These are phyloP conservation scores for Avahi laniger DNA, from an alignment of 2,797 vertebrate genomes.

Conservation along the genomic window DNA sequence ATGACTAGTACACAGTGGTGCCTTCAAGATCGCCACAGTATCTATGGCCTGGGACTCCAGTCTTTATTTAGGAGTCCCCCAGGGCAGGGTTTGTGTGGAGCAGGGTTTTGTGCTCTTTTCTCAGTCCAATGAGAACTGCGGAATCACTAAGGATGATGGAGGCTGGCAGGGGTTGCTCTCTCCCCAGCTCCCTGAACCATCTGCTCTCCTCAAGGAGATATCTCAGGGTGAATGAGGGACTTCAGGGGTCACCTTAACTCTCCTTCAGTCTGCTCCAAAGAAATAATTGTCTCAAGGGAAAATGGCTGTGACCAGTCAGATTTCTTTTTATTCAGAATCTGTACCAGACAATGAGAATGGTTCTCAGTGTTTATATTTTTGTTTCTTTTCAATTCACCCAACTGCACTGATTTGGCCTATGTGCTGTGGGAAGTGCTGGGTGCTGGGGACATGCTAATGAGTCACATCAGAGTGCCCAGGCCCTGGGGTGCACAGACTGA, in stretches of 20 bases:
- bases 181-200: constrained; percentile 69
- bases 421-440: neutral
- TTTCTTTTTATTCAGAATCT: constrained; percentile 57
- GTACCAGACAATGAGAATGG: neutral
- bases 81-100: neutral
- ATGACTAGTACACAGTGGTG: neutral
- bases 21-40: neutral
- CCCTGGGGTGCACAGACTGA: neutral
- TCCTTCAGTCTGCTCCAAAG: constrained; percentile 78
- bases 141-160: constrained; percentile 7
- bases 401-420: neutral
- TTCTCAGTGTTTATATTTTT: neutral
- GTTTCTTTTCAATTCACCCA: neutral
- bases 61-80: neutral
- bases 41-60: neutral
- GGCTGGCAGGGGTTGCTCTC: constrained; percentile 50
- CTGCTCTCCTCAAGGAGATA: constrained; percentile 75
- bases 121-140: neutral
- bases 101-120: neutral
- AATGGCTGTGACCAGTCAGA: constrained; percentile 59
- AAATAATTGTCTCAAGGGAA: constrained; percentile 66
- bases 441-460: neutral
- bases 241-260: constrained; percentile 81
- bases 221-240: constrained; percentile 78
- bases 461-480: neutral